phyloP scores from a whole-genome alignment of 2,113 vertebrate genomes.

The Typhlomys cinereus region DNA sequence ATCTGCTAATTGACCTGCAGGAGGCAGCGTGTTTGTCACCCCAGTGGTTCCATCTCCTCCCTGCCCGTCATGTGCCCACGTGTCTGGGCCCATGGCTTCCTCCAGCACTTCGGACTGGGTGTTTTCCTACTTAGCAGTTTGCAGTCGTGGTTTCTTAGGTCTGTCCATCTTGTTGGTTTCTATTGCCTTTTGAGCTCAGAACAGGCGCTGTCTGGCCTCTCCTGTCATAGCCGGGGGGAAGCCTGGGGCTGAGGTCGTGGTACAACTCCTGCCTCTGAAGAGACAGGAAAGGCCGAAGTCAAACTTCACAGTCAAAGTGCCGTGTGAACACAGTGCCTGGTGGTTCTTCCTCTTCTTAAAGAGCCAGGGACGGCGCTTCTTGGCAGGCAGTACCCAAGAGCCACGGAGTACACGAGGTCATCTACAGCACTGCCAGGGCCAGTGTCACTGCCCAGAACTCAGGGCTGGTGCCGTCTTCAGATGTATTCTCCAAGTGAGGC shows the following conservation, averaged over 20 bases:
- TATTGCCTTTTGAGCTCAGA: neutral
- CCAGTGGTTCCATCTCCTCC: no score
- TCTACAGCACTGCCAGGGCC: no score
- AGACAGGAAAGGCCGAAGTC: neutral
- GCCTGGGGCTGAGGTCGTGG: rapidly evolving
- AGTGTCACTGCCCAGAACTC: no score
- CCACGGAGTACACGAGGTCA: no score
- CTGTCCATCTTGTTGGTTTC: no score
- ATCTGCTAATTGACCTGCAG: no score
- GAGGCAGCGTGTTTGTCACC: neutral
- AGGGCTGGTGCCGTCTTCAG: neutral
- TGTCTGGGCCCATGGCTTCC: no score
- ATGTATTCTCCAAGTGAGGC: neutral
- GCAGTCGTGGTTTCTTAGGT: no score
- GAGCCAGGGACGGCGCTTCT: neutral
- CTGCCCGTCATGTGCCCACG: no score
- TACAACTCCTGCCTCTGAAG: rapidly evolving
- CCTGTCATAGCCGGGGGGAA: rapidly evolving
- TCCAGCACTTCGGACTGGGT: no score
- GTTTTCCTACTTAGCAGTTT: no score
- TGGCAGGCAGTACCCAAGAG: no score
- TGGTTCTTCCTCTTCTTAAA: rapidly evolving
- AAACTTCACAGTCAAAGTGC: rapidly evolving
- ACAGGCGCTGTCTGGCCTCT: neutral
- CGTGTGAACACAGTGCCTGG: rapidly evolving